Conservation (phyloP, 2,797 vertebrate species). For the Otolemur crassicaudatus region DNA sequence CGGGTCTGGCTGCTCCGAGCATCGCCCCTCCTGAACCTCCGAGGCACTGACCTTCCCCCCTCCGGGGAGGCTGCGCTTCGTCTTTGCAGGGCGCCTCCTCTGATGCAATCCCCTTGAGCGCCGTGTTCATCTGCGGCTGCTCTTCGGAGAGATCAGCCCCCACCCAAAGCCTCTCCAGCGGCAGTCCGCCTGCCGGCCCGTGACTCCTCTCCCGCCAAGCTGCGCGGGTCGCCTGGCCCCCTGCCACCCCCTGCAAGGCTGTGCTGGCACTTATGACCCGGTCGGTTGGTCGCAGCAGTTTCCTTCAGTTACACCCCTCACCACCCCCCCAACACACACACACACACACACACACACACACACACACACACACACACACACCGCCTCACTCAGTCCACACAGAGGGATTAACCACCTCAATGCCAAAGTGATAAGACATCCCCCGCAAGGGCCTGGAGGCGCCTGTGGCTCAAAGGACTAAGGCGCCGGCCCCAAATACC, state of each 20-base stretch:
- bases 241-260: no score
- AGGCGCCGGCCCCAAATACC: no score
- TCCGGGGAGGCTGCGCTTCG: accelerated
- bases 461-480: no score
- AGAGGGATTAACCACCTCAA: neutral
- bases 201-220: no score
- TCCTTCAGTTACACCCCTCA: no score
- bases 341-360: neutral
- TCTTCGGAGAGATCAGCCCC: neutral
- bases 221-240: neutral
- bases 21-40: neutral
- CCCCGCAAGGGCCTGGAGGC: neutral
- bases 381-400: neutral
- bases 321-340: no score
- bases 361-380: neutral
- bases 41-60: neutral
- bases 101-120: neutral
- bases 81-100: neutral
- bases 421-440: neutral
- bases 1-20: neutral
- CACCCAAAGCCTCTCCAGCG: neutral
- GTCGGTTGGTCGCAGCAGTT: neutral
- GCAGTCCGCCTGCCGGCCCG: accelerated
- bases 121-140: neutral
- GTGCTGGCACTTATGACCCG: neutral